A percentile compares a stretch with the other conserved stretches of the same genome.
Evolutionary conservation across 2,113 vertebrate genomes (phyloP).

Genomic region (Otis tarda): DNA sequence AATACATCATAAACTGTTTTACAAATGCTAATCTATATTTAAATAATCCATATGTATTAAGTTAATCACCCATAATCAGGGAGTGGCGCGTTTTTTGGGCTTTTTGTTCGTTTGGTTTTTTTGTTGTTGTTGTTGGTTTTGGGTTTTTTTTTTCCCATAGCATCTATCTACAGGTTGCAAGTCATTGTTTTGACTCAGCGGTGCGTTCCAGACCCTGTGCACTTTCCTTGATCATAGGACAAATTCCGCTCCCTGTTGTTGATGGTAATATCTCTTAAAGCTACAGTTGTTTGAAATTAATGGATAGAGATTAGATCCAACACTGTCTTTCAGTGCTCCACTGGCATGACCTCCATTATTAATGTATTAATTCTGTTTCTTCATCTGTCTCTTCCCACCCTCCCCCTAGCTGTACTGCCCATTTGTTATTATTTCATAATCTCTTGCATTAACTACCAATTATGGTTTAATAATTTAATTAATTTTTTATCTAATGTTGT

Average conservation of each 20-base stretch:
- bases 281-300: neutral
- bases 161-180: neutral
- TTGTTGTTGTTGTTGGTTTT: too few relatives aligned
- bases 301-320: neutral
- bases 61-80: neutral
- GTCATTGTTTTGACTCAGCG: neutral
- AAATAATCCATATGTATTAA: neutral
- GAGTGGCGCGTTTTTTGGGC: rapidly evolving
- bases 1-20: neutral
- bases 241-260: neutral
- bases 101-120: too few relatives aligned
- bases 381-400: neutral
- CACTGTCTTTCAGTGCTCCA: neutral
- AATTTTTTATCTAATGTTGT: neutral
- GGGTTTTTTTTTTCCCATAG: neutral
- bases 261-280: neutral
- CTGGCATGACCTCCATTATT: neutral
- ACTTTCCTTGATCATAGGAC: neutral
- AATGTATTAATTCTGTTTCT: neutral
- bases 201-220: neutral
- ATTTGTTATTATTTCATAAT: neutral
- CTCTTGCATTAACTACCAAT: neutral
- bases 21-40: neutral
- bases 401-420: neutral
- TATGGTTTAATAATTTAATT: neutral